Base-by-base conservation (phyloP, 2,797 vertebrate genomes). In the Meda fulgida region DNA sequence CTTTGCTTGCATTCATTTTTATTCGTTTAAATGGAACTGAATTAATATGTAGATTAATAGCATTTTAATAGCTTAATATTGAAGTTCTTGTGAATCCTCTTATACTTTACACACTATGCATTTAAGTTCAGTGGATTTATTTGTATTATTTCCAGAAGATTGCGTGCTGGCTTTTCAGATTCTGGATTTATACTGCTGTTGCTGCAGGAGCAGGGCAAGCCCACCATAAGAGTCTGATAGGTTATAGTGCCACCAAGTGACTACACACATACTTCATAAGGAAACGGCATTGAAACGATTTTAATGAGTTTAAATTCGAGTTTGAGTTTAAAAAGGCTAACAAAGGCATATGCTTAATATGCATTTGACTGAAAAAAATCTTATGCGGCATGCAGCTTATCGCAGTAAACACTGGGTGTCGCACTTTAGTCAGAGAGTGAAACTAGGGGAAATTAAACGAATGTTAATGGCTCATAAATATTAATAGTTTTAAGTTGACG, bases 371-470 rank as follows among this genome's bases (percentile, higher is more conserved):
- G 26, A 69, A 53, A 46, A n/a, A 34, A 69, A 31, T 43, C 5
- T 7, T 31, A 31, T 29, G 26, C 36, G 34, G n/a, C 29, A 21
- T 36, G 55, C 36, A 40, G 8, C 3, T 55, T 7, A 23, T 31
- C n/a, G 1, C 48, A 72, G 2, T 75, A 26, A 46, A 46, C 81
- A 43, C 75, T 55, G 23, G 83, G 26, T 43, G 83, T 78, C 83
- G 75, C 73, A 69, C 65, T 69, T 60, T 72, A 10, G 60, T 77
- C 43, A 36, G 66, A 53, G 7, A 29, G 34, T 26, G 13, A 51
- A 2, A 13, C 7, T 16, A 14, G 8, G 23, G 46, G 3, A 26
- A 34, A 16, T 8, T 0, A 10, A 21, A n/a, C 21, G 7, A 71
- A 29, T 29, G 36, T 34, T 46, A 73, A 63, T 26, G 5, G 7